Base-by-base conservation (phyloP, 1,140 invertebrate species). In the Drosophila sturtevanti region DNA sequence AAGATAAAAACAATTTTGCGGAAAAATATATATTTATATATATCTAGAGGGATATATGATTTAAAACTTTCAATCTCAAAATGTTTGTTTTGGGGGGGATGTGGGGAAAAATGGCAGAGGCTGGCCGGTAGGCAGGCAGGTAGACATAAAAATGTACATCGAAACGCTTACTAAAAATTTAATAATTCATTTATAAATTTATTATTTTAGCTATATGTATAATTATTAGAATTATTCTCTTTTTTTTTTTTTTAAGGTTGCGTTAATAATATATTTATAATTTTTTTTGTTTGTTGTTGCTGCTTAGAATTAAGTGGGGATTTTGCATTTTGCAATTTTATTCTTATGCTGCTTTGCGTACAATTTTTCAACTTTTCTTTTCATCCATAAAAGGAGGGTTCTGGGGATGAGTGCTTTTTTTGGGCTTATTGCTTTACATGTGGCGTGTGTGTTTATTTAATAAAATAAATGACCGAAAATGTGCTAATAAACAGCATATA, bases 131-230 rank as follows among this genome's bases (percentile, higher is more conserved):
- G 41, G 41, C 41, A 38, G 37, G 37, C 37, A 48, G 62, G 56
- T 35, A 70, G 63, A 66, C 76, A 69, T 82, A 79, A 70, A 84
- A 82, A 82, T 86, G 63, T 81, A 86, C 81, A 86, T 86, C 41
- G 64, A 75, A 86, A 86, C 75, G 79, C 84, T 82, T 64, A 68
- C 72, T 89, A 89, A 82, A 76, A 79, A 76, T 75, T 70, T 77
- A 70, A 79, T 87, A 89, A 86, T 87, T 87, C 84, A 89, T 79
- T 89, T 89, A 87, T 87, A 87, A 87, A 89, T 87, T 87, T 87
- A 87, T 87, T 89, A 87, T 55, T 86, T 86, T 87, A 87, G 84
- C 82, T 87, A 87, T 89, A 87, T 82, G 70, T 89, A 89, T 82
- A 87, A 64, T 89, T 77, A 86, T 89, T 81, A 87, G 70, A 89